A percentile compares a stretch with the other conserved stretches of the same genome.
Conservation (phyloP, 2,888 invertebrate species). For the Clusia tigrina region DNA sequence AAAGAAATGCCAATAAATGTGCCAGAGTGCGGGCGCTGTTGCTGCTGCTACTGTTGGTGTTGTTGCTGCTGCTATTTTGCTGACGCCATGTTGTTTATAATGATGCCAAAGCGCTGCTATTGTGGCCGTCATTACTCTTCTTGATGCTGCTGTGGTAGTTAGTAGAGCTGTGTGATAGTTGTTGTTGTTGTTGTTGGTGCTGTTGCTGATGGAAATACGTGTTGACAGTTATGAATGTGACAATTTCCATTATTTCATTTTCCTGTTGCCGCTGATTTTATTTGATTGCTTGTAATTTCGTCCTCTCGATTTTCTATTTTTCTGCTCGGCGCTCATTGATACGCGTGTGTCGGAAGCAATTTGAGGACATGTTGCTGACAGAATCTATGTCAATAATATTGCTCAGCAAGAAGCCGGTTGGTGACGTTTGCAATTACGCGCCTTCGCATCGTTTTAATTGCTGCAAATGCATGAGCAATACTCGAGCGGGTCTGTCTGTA, state of each 20-base stretch:
- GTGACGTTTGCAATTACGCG: too few species aligned
- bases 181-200: constrained; percentile 17
- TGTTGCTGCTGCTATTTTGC: not conserved
- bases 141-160: constrained; percentile 35
- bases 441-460: too few species aligned
- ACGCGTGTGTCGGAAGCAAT: constrained; percentile 19
- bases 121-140: constrained; percentile 33
- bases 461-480: too few species aligned
- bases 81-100: constrained; percentile 18
- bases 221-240: constrained; percentile 33
- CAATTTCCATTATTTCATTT: constrained; percentile 32
- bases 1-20: constrained; percentile 21
- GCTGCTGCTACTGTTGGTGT: not conserved
- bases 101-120: constrained; percentile 10
- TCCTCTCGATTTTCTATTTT: constrained; percentile 2
- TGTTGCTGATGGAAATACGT: constrained; percentile 21
- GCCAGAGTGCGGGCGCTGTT: too few species aligned
- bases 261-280: constrained; percentile 1
- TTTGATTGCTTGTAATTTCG: not conserved
- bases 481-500: too few species aligned
- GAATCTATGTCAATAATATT: constrained; percentile 26
- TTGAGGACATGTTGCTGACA: constrained; percentile 19
- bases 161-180: not conserved
- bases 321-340: not conserved
- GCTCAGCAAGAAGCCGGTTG: too few species aligned